phyloP scores from a whole-genome alignment of 1,140 invertebrate species.

The Drosophila kurseongensis region DNA sequence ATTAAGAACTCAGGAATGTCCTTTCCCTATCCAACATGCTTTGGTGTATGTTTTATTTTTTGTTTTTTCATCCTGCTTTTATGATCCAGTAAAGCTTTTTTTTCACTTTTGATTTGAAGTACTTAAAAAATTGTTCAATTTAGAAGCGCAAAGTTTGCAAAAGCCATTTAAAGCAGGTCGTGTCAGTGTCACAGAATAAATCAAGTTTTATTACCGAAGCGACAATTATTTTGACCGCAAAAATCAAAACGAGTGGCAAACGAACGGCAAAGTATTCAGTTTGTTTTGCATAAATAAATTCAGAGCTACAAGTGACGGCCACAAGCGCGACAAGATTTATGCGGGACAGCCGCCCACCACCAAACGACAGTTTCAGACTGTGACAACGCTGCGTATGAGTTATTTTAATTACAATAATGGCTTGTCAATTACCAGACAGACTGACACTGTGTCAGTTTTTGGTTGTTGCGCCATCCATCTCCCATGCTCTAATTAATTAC shows the following conservation, averaged over 20 bases:
- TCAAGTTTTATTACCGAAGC: slow-evolving; percentile 79
- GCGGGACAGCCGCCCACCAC: slow-evolving; percentile 10
- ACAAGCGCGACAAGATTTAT: slow-evolving; percentile 61
- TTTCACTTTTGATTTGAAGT: slow-evolving; percentile 31
- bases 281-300: slow-evolving; percentile 64
- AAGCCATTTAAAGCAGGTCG: slow-evolving; percentile 58
- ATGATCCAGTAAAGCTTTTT: too few relatives aligned
- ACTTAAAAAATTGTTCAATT: slow-evolving; percentile 33
- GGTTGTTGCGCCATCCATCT: slow-evolving; percentile 33
- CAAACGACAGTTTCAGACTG: slow-evolving; percentile 1
- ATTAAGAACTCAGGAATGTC: too few relatives aligned
- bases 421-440: slow-evolving; percentile 69
- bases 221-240: slow-evolving; percentile 67
- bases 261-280: slow-evolving; percentile 29
- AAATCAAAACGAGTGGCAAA: slow-evolving; percentile 60
- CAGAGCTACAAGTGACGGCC: slow-evolving; percentile 53
- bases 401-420: slow-evolving; percentile 83
- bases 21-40: too few relatives aligned
- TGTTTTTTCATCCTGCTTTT: too few relatives aligned
- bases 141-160: slow-evolving; percentile 17
- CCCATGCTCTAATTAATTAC: slow-evolving; percentile 66
- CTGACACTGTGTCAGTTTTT: slow-evolving; percentile 66
- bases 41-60: too few relatives aligned
- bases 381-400: slow-evolving; percentile 63
- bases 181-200: slow-evolving; percentile 55